Evolutionary conservation across 2,113 vertebrate species (phyloP).

Genomic region (Forbesichthys agassizii): DNA sequence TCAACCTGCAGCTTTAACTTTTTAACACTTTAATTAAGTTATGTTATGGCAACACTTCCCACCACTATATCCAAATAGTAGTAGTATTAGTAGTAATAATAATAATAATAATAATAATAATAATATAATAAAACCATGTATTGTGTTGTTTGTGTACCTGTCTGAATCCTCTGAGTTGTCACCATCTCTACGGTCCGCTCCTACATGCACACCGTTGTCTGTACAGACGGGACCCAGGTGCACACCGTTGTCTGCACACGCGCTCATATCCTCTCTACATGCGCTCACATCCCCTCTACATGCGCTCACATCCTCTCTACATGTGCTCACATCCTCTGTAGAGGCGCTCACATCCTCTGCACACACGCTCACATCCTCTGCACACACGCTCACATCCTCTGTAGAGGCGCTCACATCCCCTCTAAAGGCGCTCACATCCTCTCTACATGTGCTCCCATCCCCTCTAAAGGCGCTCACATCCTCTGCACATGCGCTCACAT

Average conservation of each 20-base stretch:
- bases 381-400: not conserved
- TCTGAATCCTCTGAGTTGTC: conserved; percentile 50
- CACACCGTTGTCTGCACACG: not conserved
- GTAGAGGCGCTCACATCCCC: too few species aligned
- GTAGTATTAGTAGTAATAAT: too few species aligned
- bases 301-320: not conserved
- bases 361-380: not conserved
- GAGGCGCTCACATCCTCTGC: too few species aligned
- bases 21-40: too few species aligned
- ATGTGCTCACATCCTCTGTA: not conserved
- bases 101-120: too few species aligned
- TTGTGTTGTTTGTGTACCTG: conserved; percentile 42
- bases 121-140: not conserved
- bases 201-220: not conserved
- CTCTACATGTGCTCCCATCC: too few species aligned
- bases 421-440: too few species aligned
- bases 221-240: not conserved
- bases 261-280: not conserved
- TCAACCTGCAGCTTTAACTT: too few species aligned
- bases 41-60: too few species aligned
- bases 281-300: too few species aligned
- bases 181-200: not conserved
- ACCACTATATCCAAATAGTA: not conserved
- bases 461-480: too few species aligned
- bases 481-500: too few species aligned